These are phyloP conservation scores for Nomada fucata DNA, from an alignment of 2,888 invertebrate genomes.

Conservation along the genomic window DNA sequence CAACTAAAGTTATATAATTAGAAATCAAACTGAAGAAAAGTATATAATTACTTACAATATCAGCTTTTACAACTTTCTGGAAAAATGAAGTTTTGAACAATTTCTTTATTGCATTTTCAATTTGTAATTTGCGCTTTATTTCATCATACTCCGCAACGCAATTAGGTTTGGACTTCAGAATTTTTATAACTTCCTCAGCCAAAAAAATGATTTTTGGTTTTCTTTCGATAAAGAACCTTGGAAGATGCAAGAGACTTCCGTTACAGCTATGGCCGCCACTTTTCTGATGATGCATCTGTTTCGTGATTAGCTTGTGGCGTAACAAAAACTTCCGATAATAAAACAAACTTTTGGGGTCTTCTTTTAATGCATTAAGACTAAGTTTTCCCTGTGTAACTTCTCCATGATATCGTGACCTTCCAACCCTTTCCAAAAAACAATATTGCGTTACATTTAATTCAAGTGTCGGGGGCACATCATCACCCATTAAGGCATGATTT, in stretches of 20 bases:
- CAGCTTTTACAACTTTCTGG: conserved; percentile 85
- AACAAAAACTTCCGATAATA: conserved; percentile 88
- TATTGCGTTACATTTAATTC: conserved; percentile 87
- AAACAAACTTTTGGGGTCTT: conserved; percentile 87
- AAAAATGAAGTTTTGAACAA: conserved; percentile 85
- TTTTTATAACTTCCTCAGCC: conserved; percentile 86
- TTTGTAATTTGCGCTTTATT: conserved; percentile 84
- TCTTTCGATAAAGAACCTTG: conserved; percentile 87
- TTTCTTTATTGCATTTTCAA: conserved; percentile 84
- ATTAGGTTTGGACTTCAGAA: conserved; percentile 86
- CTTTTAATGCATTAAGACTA: conserved; percentile 85
- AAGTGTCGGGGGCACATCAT: conserved; percentile 84
- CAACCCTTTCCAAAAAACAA: conserved; percentile 90
- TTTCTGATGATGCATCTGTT: conserved; percentile 87
- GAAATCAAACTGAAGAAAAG: not conserved
- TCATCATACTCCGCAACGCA: conserved; percentile 85
- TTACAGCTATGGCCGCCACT: conserved; percentile 82
- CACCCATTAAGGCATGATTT: conserved; percentile 86
- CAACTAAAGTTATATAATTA: conserved; percentile 1
- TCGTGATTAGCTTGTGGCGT: conserved; percentile 86
- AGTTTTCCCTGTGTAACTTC: conserved; percentile 88
- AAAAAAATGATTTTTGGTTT: conserved; percentile 85
- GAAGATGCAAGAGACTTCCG: conserved; percentile 86
- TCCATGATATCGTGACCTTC: conserved; percentile 89
- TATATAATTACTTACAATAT: conserved; percentile 82